A percentile compares a stretch with the other conserved stretches of the same genome.
Evolutionary conservation across 2,113 vertebrate species (phyloP).

Genomic region (Hemichromis elongatus): DNA sequence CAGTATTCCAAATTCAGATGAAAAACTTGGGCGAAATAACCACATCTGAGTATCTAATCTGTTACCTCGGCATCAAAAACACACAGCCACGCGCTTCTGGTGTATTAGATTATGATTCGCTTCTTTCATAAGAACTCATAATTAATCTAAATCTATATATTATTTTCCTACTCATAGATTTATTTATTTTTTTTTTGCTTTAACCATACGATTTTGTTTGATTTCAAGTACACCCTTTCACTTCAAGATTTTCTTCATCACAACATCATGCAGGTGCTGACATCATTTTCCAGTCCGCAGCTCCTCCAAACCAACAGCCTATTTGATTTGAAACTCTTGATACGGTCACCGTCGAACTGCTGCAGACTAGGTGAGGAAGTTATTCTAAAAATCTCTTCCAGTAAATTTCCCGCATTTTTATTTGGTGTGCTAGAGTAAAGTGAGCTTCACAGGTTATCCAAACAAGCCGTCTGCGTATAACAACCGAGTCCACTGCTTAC

Average conservation of each 20-base stretch:
- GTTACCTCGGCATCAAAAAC: neutral
- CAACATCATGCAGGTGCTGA: conserved; percentile 20
- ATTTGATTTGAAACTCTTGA: neutral
- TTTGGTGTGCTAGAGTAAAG: conserved; percentile 24
- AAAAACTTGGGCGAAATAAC: neutral
- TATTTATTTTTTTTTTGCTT: too few relatives aligned
- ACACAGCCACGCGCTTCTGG: neutral
- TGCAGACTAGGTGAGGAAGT: neutral
- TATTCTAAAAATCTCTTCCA: conserved; percentile 12
- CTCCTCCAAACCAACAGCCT: neutral
- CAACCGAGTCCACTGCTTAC: neutral
- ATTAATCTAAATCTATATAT: neutral
- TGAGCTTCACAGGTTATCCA: neutral
- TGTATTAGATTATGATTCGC: neutral
- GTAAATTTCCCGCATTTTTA: neutral
- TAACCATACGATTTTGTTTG: neutral
- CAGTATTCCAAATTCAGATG: neutral
- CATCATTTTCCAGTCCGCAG: neutral
- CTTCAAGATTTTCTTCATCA: neutral
- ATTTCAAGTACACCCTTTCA: neutral
- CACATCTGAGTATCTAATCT: neutral
- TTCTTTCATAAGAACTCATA: neutral
- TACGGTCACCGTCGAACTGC: neutral
- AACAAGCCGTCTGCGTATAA: neutral
- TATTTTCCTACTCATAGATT: neutral